Base-by-base conservation (phyloP, 2,888 invertebrate species). In the Caenorhabditis sp. region DNA sequence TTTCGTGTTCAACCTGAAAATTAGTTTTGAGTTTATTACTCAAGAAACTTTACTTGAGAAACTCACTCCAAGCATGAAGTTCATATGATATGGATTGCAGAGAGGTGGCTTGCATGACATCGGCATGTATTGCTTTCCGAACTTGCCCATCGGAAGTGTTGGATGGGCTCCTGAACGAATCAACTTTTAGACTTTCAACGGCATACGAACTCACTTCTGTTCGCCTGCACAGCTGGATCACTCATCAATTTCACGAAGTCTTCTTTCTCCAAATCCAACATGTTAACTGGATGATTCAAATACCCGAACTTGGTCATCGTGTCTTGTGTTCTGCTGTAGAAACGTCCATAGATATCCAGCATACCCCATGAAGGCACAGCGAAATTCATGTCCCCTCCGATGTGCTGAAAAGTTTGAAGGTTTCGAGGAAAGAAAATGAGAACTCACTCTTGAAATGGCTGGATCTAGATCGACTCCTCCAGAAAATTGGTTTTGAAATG, bases 401-500 rank as follows among this genome's bases (percentile, higher is more conserved):
- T 87, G 76, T 89, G 89, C 89, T 89, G 68, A 70, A 88, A 51
- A 19, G 24, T 6, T n/a, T 22, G 12, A 54, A 54, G 14, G 1
- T 26, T 54, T 26, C 14, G 19, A 66, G n/a, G 1, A 35, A 5
- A 51, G 10, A 8, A 26, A 24, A n/a, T 41, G 2, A 28, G 41
- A 38, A 26, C 69, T 41, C 66, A 90, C 89, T 44, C 90, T 80
- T 64, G 89, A 88, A 56, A 86, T 89, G 2, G 89, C 85, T 19
- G 90, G 90, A 85, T 90, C 90, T 47, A 90, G 66, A 81, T 90
- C 90, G 10, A 90, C 58, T 47, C 89, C 90, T 24, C 89, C 90
- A 26, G 86, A 87, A 66, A 85, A 89, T 63, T 90, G 90, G 74
- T 88, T 89, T 41, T 86, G 85, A 56, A 90, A 90, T 24, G 90